Evolutionary conservation across 2,888 invertebrate genomes (phyloP).

Genomic region (Rhagophthalmus giganteus): DNA sequence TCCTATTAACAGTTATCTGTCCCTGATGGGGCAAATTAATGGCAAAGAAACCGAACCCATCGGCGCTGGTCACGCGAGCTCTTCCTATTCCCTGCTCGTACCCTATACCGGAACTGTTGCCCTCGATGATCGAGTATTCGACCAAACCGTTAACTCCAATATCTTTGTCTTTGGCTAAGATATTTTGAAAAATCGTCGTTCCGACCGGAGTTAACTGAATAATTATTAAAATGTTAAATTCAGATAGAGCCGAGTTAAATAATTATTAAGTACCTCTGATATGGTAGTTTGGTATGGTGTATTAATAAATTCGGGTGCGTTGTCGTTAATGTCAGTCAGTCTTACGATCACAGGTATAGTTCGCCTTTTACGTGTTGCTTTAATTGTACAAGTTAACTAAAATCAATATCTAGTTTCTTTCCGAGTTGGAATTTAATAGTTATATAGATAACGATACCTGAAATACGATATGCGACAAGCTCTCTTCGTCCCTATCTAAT

Average conservation of each 20-base stretch:
- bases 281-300: constrained; percentile 82
- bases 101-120: constrained; percentile 60
- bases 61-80: constrained; percentile 65
- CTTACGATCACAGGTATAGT: constrained; percentile 87
- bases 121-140: constrained; percentile 81
- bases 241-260: too few relatives aligned
- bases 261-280: constrained; percentile 73
- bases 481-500: constrained; percentile 82
- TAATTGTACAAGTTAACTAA: constrained; percentile 82
- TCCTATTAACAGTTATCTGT: constrained; percentile 82
- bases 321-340: constrained; percentile 89
- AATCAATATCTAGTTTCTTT: too few relatives aligned
- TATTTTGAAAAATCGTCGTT: constrained; percentile 80
- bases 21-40: constrained; percentile 89
- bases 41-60: constrained; percentile 81
- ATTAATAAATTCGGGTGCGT: constrained; percentile 81
- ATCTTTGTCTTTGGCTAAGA: constrained; percentile 80
- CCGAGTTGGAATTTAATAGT: too few relatives aligned
- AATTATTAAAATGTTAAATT: too few relatives aligned
- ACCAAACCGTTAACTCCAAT: constrained; percentile 86
- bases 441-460: too few relatives aligned
- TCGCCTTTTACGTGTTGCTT: constrained; percentile 76
- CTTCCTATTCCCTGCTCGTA: constrained; percentile 63
- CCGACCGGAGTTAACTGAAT: constrained; percentile 85
- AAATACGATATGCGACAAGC: constrained; percentile 84